phyloP scores from a whole-genome alignment of 2,797 vertebrate species.

The Peromyscus attwateri region DNA sequence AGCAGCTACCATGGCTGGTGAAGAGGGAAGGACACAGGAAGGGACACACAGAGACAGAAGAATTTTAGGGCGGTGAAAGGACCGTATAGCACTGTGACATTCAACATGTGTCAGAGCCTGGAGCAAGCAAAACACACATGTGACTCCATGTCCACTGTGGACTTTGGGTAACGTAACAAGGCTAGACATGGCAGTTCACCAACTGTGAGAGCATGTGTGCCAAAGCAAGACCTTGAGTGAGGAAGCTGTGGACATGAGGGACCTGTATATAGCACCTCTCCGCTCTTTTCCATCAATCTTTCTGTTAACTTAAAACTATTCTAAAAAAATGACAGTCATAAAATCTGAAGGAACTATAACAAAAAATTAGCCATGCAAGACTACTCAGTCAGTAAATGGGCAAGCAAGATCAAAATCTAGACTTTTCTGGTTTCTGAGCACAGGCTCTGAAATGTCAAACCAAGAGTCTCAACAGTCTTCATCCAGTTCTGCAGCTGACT shows the following conservation, averaged over 20 bases:
- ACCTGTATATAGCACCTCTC: too few relatives aligned
- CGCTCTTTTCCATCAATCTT: not conserved
- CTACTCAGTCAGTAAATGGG: not conserved
- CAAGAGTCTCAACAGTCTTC: not conserved
- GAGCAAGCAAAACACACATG: not conserved
- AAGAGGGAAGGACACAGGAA: not conserved
- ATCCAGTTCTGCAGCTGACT: not conserved
- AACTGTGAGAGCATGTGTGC: not conserved
- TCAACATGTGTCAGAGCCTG: not conserved
- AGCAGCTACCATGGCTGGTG: not conserved
- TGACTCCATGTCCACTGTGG: not conserved
- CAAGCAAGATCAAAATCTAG: not conserved
- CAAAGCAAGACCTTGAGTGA: not conserved
- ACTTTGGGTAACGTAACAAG: not conserved
- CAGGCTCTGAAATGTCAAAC: not conserved
- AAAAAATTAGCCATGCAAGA: constrained; percentile 27
- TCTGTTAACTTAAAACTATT: not conserved
- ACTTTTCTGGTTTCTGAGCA: not conserved
- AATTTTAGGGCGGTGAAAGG: too few relatives aligned
- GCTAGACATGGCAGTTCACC: not conserved
- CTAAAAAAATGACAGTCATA: not conserved
- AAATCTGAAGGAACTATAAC: not conserved
- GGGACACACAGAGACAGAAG: not conserved
- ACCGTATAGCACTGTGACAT: not conserved
- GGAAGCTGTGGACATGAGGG: not conserved